Evolutionary conservation across 2,113 vertebrate genomes (phyloP).

Genomic region (Menura novaehollandiae): DNA sequence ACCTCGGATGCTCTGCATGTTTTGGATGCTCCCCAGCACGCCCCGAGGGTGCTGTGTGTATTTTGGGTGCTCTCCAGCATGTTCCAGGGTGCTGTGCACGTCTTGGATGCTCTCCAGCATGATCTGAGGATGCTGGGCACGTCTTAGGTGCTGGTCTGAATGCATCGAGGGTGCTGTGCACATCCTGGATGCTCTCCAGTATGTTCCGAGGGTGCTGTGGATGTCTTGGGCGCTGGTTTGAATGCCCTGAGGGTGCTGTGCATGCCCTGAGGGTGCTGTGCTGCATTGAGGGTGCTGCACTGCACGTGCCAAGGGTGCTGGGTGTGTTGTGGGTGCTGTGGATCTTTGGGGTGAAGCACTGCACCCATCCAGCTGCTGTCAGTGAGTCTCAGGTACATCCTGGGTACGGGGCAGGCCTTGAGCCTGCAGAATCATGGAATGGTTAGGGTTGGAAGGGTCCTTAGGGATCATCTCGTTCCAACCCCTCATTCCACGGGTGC

Average conservation of each 20-base stretch:
- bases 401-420: accelerated
- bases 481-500: accelerated
- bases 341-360: accelerated
- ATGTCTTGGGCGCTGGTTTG: accelerated
- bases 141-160: background rate
- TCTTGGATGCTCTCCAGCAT: accelerated
- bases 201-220: background rate
- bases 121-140: accelerated
- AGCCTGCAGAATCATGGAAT: background rate
- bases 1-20: accelerated
- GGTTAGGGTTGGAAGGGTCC: accelerated
- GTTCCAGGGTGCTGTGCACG: accelerated
- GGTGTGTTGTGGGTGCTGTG: accelerated
- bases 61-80: too few relatives aligned
- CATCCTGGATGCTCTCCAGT: too few relatives aligned
- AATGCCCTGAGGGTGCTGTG: background rate
- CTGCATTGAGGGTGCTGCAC: too few relatives aligned
- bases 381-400: accelerated
- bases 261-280: too few relatives aligned
- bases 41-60: accelerated
- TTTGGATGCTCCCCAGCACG: too few relatives aligned
- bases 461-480: accelerated
- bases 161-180: background rate
- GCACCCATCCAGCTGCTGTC: accelerated
- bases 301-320: too few relatives aligned